phyloP scores from a whole-genome alignment of 2,113 vertebrate species.

The Datnioides undecimradiatus region DNA sequence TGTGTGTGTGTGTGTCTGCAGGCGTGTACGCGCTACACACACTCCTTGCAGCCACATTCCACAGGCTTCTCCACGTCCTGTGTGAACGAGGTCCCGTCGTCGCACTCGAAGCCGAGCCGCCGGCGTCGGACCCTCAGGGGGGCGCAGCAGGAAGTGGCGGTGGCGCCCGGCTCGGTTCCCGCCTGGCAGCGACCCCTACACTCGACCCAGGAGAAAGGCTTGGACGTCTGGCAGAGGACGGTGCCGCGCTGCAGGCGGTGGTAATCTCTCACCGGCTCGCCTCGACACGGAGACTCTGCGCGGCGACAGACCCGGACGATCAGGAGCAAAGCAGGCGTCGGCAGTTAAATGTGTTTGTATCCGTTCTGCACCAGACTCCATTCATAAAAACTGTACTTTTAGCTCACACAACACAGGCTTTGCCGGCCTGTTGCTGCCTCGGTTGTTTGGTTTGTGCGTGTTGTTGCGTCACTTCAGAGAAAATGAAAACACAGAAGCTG shows the following conservation, averaged over 20 bases:
- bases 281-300: slow-evolving; percentile 90
- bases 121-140: slow-evolving; percentile 89
- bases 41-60: slow-evolving; percentile 94
- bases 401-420: no score
- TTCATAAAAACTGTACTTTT: no score
- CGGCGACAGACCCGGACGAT: no score
- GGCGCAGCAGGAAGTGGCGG: slow-evolving; percentile 82
- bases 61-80: slow-evolving; percentile 96
- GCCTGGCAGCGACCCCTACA: slow-evolving; percentile 88
- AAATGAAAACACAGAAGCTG: no score
- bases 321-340: no score
- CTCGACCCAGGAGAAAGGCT: slow-evolving; percentile 93
- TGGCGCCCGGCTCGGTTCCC: neutral
- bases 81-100: slow-evolving; percentile 92
- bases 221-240: slow-evolving; percentile 93
- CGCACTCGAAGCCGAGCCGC: slow-evolving; percentile 93
- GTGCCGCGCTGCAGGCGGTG: slow-evolving; percentile 93
- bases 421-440: no score
- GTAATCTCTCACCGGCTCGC: slow-evolving; percentile 90
- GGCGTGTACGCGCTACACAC: slow-evolving; percentile 82
- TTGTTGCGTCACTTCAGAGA: no score
- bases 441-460: no score
- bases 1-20: no score
- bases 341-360: no score
- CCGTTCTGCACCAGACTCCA: no score